Conservation (phyloP, 2,797 vertebrate species). For the Enteromius treurensis region DNA sequence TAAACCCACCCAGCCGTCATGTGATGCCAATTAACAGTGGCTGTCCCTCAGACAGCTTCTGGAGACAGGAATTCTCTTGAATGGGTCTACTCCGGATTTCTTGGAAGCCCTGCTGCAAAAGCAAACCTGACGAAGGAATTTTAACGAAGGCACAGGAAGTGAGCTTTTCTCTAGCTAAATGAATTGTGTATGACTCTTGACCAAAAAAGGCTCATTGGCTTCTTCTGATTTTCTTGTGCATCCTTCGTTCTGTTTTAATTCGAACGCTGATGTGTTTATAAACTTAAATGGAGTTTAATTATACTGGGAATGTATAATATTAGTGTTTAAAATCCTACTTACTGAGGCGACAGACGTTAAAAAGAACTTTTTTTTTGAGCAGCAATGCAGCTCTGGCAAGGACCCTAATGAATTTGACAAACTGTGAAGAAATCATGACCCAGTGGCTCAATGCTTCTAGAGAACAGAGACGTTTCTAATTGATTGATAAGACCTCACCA, state of each 20-base stretch:
- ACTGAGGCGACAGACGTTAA: slow-evolving; percentile 17
- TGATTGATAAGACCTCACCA: slow-evolving; percentile 67
- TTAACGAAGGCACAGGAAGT: slow-evolving; percentile 53
- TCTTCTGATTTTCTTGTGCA: slow-evolving; percentile 5
- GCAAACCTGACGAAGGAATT: slow-evolving; percentile 42
- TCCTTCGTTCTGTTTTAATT: background rate
- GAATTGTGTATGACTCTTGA: slow-evolving; percentile 42
- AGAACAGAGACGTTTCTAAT: slow-evolving; percentile 62
- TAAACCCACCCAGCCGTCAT: slow-evolving; percentile 70
- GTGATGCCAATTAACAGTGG: slow-evolving; percentile 70
- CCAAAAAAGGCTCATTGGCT: slow-evolving; percentile 33
- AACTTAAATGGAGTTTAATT: slow-evolving; percentile 7
- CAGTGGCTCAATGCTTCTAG: slow-evolving; percentile 54
- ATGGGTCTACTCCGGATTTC: slow-evolving; percentile 38
- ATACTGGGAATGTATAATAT: background rate
- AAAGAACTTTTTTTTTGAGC: slow-evolving; percentile 31
- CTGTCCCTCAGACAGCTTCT: slow-evolving; percentile 65
- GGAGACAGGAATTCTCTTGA: slow-evolving; percentile 50
- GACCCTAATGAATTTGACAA: slow-evolving; percentile 61
- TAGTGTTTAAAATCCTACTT: background rate
- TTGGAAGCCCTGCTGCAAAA: slow-evolving; percentile 48
- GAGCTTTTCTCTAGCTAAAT: slow-evolving; percentile 38
- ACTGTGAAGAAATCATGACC: slow-evolving; percentile 59
- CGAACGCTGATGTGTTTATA: slow-evolving; percentile 10
- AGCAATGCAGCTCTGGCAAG: slow-evolving; percentile 21